Percentiles rank a stretch among this genome's conserved stretches.
These are phyloP conservation scores for Eidolon helvum DNA, from an alignment of 2,113 vertebrate genomes.

Conservation along the genomic window DNA sequence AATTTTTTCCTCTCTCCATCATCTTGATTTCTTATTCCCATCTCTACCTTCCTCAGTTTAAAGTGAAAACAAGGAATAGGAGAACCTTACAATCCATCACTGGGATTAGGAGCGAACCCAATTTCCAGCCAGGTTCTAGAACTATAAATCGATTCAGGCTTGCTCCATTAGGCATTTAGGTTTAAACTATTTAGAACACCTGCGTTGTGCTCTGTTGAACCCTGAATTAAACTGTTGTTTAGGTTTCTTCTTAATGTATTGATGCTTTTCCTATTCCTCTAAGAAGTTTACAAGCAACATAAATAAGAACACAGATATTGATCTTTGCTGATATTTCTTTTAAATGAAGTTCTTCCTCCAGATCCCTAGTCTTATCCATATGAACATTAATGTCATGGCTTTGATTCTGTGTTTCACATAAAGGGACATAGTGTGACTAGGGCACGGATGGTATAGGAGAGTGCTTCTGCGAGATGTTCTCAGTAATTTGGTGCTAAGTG, in stretches of 20 bases:
- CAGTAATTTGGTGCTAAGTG: not conserved
- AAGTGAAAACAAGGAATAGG: not conserved
- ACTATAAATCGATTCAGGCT: not conserved
- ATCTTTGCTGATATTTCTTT: not conserved
- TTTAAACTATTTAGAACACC: not conserved
- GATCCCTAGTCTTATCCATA: not conserved
- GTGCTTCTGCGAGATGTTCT: not conserved
- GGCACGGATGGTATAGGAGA: fast-evolving
- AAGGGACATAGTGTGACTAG: not conserved
- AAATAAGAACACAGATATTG: not conserved
- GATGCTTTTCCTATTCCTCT: not conserved
- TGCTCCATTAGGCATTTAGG: not conserved
- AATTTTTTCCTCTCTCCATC: not conserved
- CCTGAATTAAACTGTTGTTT: not conserved
- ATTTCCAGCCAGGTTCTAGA: not conserved
- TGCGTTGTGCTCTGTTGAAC: not conserved
- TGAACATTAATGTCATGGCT: not conserved
- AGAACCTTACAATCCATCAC: not conserved
- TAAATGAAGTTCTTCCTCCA: not conserved
- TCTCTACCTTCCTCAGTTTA: not conserved
- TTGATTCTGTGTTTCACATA: not conserved
- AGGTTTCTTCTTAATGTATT: not conserved
- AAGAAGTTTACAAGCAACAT: not conserved
- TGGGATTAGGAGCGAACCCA: not conserved
- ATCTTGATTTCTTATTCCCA: not conserved